A percentile compares a stretch with the other conserved stretches of the same genome.
Evolutionary conservation across 23 tunicate species (phyloP).

Genomic region (Halocynthia aurantium): DNA sequence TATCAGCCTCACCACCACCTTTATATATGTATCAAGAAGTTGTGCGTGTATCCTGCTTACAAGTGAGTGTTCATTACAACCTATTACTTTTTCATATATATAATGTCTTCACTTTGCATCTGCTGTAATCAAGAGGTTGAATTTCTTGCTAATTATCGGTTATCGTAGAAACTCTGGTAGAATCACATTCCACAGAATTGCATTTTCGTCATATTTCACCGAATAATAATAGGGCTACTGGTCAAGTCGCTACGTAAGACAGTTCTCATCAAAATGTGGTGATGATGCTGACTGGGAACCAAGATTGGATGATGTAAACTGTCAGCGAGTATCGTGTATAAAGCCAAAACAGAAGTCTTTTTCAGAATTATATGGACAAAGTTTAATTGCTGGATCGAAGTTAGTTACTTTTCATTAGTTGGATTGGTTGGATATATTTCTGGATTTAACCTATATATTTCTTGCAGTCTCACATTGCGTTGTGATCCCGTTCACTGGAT

Average conservation of each 20-base stretch:
- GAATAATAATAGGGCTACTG: slow-evolving; percentile 34
- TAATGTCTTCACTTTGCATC: too few relatives aligned
- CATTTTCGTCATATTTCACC: neutral
- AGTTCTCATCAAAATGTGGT: slow-evolving; percentile 44
- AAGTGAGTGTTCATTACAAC: slow-evolving; percentile 1
- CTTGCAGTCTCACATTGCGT: slow-evolving; percentile 20
- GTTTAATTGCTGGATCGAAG: slow-evolving; percentile 10
- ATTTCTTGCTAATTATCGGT: too few relatives aligned
- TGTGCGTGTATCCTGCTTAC: slow-evolving; percentile 20
- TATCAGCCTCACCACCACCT: slow-evolving; percentile 22
- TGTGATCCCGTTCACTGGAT: slow-evolving; percentile 58
- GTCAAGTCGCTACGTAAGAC: slow-evolving; percentile 18
- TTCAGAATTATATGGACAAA: neutral
- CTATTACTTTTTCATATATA: too few relatives aligned
- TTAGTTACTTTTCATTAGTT: neutral
- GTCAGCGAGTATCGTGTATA: slow-evolving; percentile 30
- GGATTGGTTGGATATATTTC: neutral
- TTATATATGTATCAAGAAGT: slow-evolving; percentile 15
- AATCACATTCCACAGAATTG: too few relatives aligned
- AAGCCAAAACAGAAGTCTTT: slow-evolving; percentile 9
- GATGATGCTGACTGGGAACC: slow-evolving; percentile 77
- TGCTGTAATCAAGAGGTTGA: too few relatives aligned
- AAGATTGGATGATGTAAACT: slow-evolving; percentile 13
- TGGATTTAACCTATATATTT: neutral
- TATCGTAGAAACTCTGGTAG: too few relatives aligned